Base-by-base conservation (phyloP, 1,140 invertebrate genomes). In the Tetramorium simillimum region DNA sequence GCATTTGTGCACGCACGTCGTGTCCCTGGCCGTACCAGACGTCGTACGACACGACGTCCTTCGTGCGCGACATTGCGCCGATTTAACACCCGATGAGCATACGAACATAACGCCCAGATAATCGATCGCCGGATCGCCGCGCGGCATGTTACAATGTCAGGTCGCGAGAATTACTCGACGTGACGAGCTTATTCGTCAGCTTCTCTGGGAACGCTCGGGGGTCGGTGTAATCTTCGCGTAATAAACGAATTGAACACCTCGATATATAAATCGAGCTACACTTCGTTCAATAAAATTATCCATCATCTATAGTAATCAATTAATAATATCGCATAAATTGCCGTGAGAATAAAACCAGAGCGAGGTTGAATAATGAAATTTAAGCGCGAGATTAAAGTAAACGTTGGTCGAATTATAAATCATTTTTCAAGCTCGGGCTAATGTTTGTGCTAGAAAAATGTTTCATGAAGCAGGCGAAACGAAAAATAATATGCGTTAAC, bases 31-130 rank as follows among this genome's bases (percentile, higher is more conserved):
- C 53, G 37, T 75, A 37, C 4, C 69, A 46, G 53, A 60, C 80
- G n/a, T 73, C 65, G 65, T 56, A 7, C 65, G 49, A 72, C 78
- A 82, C 37, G 37, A 28, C 40, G 40, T 84, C 69, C 80, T 84
- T 73, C 65, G n/a, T 56, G 67, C 78, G 65, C 65, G 49, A 82
- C 78, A 72, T 73, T 56, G 80, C 80, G 69, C 7, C 56, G 80
- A 84, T 75, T 84, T 84, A 84, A 84, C 80, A 60, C 80, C 18
- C 69, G 40, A 84, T 62, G 80, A 84, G 28, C 80, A 62, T 49
- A 46, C n/a, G 53, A 73, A 73, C 53, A 24, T 82, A 82, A 73
- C n/a, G 40, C 53, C 14, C 53, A n/a, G 40, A 69, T 84, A 84
- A 84, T 75, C 80, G 69, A 84, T 84, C 24, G 77, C 14, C 46